Base-by-base conservation (phyloP, 1,140 invertebrate species). In the Gryllus bimaculatus region DNA sequence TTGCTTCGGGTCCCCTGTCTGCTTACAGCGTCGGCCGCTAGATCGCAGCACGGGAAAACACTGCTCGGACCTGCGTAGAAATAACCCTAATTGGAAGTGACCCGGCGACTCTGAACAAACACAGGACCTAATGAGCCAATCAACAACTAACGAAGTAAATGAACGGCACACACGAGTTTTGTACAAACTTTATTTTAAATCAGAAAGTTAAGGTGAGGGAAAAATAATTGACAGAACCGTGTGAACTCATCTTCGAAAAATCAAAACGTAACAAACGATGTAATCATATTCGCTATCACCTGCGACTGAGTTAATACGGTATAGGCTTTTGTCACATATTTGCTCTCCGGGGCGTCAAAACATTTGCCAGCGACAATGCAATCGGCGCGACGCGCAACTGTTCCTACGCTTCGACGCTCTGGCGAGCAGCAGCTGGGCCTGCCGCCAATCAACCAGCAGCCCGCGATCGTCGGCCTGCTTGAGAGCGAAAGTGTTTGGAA, bases 151-250 rank as follows among this genome's bases (percentile, higher is more conserved):
- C 54, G 54, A 66, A 66, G 54, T 66, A 66, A 66, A 66, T 66
- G 54, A 66, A 66, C 54, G 54, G 54, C 54, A 66, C 54, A 66
- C 54, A 66, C 54, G 54, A 66, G 54, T 66, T 66, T 66, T 66
- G 54, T 66, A 66, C 54, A 66, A 66, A 66, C 54, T 66, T 66
- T 66, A 66, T 66, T 66, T 66, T 66, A 66, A 66, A 66, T 66
- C 54, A 66, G 54, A 18, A 66, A 66, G 54, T 66, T 66, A 66
- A 66, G 54, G 54, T 66, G 54, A 66, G 54, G 54, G 54, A 66
- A 66, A 66, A 66, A 66, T 66, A 66, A 66, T 66, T 66, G 54
- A 66, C 54, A 66, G 54, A 66, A 66, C 54, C 18, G 54, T 66
- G 54, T 66, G 18, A 18, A 66, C 54, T 66, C 54, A 66, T 66